These are phyloP conservation scores for Clanis bilineata DNA, from an alignment of 2,888 invertebrate species.

Conservation along the genomic window DNA sequence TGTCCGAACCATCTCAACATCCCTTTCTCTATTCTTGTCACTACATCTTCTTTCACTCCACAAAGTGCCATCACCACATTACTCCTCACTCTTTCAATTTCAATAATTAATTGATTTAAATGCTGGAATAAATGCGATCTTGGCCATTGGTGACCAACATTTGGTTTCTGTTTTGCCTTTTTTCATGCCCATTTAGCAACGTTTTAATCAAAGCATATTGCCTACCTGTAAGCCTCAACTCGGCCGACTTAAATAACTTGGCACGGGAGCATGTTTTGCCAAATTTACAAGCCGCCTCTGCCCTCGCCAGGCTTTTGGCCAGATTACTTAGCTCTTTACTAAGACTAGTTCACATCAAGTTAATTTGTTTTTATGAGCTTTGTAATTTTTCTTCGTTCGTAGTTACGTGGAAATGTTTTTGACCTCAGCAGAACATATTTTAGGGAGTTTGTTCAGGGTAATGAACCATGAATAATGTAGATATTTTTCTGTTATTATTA, in stretches of 20 bases:
- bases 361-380: background rate
- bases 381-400: background rate
- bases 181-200: background rate
- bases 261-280: constrained; percentile 2
- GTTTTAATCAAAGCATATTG: background rate
- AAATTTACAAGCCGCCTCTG: constrained; percentile 4
- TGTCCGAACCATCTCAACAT: too few relatives aligned
- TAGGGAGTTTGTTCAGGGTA: background rate
- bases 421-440: background rate
- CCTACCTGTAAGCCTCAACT: background rate
- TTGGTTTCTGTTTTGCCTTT: too few relatives aligned
- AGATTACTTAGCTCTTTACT: background rate
- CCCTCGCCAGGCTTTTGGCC: background rate
- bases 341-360: background rate
- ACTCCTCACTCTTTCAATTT: too few relatives aligned
- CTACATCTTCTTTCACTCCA: too few relatives aligned
- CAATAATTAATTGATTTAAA: too few relatives aligned
- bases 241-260: background rate
- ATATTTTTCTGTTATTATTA: background rate
- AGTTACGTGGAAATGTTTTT: background rate
- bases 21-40: too few relatives aligned
- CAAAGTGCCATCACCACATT: too few relatives aligned
- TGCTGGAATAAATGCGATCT: too few relatives aligned
- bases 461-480: background rate
- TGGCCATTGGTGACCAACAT: too few relatives aligned